These are phyloP conservation scores for Pseudorasbora parva DNA, from an alignment of 2,113 vertebrate genomes.

Conservation along the genomic window DNA sequence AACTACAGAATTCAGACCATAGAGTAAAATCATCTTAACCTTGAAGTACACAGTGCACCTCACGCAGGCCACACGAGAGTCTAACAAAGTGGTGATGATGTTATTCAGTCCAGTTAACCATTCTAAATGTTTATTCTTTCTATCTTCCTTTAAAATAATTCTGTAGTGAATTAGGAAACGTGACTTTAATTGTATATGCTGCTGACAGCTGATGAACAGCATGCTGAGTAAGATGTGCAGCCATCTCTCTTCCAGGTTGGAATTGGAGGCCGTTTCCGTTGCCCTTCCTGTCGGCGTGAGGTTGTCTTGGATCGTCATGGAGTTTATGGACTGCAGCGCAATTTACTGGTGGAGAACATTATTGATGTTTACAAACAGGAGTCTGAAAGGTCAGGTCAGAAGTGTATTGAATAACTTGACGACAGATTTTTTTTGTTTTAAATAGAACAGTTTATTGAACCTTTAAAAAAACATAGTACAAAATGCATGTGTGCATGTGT, in stretches of 20 bases:
- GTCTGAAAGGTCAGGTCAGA: conserved; percentile 62
- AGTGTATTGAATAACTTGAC: background rate
- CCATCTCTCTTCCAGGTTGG: conserved; percentile 77
- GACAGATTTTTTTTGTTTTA: background rate
- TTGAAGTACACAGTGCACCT: background rate
- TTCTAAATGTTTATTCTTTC: background rate
- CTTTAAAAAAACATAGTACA: no score
- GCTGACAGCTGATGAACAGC: conserved; percentile 37
- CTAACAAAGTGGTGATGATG: background rate
- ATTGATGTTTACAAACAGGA: conserved; percentile 81
- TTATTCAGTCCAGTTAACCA: background rate
- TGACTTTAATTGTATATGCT: background rate
- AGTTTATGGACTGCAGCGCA: conserved; percentile 79
- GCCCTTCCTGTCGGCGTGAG: conserved; percentile 75
- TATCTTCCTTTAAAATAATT: background rate
- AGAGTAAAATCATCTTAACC: background rate
- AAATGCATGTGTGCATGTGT: no score
- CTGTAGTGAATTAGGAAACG: background rate
- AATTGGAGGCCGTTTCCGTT: conserved; percentile 71
- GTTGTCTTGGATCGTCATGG: conserved; percentile 82
- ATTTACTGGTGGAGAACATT: conserved; percentile 83
- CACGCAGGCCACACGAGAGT: background rate
- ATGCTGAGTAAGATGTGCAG: conserved; percentile 61
- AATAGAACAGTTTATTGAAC: no score
- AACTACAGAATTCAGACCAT: background rate